Conservation (phyloP, 2,888 invertebrate species). For the Pyrgus malvae region DNA sequence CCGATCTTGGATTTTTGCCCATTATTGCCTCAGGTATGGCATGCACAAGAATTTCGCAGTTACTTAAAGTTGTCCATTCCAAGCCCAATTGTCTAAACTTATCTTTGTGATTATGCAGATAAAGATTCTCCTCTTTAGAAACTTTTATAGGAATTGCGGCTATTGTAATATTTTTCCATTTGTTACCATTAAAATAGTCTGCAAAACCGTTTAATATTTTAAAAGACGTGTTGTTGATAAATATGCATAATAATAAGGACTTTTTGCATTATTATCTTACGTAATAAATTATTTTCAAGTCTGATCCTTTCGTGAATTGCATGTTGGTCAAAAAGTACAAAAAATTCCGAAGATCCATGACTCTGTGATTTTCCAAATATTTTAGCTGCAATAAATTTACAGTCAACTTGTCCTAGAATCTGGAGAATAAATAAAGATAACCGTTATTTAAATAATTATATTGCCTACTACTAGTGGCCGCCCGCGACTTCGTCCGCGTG, state of each 20-base stretch:
- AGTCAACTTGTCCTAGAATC: conserved; percentile 89
- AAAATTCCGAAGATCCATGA: conserved; percentile 61
- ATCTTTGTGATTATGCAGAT: conserved; percentile 76
- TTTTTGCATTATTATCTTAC: conserved; percentile 70
- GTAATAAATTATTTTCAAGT: conserved; percentile 85
- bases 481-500: too few relatives aligned
- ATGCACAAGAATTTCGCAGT: conserved; percentile 66
- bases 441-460: too few relatives aligned
- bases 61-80: conserved; percentile 61
- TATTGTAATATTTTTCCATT: conserved; percentile 56
- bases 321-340: conserved; percentile 92
- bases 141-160: conserved; percentile 55
- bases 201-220: conserved; percentile 12
- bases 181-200: conserved; percentile 71
- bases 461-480: too few relatives aligned
- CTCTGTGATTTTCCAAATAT: conserved; percentile 46
- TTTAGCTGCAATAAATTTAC: conserved; percentile 85
- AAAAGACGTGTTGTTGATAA: too few relatives aligned
- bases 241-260: too few relatives aligned
- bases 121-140: conserved; percentile 70
- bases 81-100: conserved; percentile 84
- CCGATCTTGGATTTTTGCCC: conserved; percentile 79
- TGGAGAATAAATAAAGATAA: too few relatives aligned
- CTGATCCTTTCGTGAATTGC: conserved; percentile 92
- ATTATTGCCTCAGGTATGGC: conserved; percentile 84